Evolutionary conservation across 2,888 invertebrate genomes (phyloP).

Genomic region (Lissocephala sabroskyi): DNA sequence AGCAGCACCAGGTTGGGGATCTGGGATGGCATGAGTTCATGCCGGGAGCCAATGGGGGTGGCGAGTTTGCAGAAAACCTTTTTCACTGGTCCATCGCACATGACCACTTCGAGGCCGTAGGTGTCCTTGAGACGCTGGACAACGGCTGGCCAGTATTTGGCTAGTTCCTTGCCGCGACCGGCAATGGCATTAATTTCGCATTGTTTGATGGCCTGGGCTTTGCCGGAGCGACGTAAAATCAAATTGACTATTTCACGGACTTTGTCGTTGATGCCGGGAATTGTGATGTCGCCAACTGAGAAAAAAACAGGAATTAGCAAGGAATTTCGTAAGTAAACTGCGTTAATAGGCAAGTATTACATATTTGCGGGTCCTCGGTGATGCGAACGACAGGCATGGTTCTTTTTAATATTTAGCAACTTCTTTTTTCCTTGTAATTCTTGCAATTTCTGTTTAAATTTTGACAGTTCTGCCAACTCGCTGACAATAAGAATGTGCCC

Average conservation of each 20-base stretch:
- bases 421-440: no score
- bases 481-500: no score
- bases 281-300: no score
- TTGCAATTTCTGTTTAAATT: no score
- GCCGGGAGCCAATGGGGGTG: slow-evolving; percentile 22
- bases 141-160: not conserved
- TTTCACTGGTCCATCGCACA: slow-evolving; percentile 25
- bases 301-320: no score
- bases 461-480: no score
- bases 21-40: slow-evolving; percentile 33
- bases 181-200: not conserved
- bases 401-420: no score
- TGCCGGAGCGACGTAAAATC: not conserved
- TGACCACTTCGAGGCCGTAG: not conserved
- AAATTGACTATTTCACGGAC: not conserved
- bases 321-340: no score
- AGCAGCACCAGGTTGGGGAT: slow-evolving; percentile 32
- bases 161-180: not conserved
- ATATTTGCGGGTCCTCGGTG: no score
- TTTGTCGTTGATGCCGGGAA: no score
- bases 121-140: not conserved
- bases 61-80: slow-evolving; percentile 35
- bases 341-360: no score
- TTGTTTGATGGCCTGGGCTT: not conserved
- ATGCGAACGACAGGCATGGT: no score